A percentile compares a stretch with the other conserved stretches of the same genome.
Evolutionary conservation across 2,888 invertebrate species (phyloP).

Genomic region (Hirtodrosophila histrioides): DNA sequence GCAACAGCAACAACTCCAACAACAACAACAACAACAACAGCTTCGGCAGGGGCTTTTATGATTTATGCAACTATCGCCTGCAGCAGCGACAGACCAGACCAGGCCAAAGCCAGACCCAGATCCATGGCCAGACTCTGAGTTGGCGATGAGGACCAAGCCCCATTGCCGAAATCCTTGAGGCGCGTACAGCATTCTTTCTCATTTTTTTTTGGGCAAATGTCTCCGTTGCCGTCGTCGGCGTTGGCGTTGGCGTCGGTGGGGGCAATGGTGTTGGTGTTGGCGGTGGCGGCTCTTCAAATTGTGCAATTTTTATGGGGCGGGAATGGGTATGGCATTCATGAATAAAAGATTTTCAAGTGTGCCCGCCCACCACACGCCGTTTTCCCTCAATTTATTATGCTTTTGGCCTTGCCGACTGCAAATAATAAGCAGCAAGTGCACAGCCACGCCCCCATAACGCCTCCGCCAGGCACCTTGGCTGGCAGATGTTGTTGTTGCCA

Average conservation of each 20-base stretch:
- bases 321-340: conserved; percentile 59
- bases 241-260: conserved; percentile 1
- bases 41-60: conserved; percentile 66
- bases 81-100: conserved; percentile 42
- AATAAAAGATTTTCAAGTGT: conserved; percentile 77
- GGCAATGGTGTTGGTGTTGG: not conserved
- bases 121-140: conserved; percentile 3
- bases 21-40: conserved; percentile 32
- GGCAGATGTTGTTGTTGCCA: conserved; percentile 20
- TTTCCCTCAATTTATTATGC: conserved; percentile 72
- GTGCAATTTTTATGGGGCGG: conserved; percentile 73
- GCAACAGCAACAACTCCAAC: conserved; percentile 27
- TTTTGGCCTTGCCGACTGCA: conserved; percentile 78
- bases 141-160: conserved; percentile 31
- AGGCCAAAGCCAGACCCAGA: conserved; percentile 14
- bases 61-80: conserved; percentile 81
- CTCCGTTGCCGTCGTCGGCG: conserved; percentile 40
- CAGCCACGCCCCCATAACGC: conserved; percentile 54
- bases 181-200: conserved; percentile 25
- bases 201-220: conserved; percentile 58
- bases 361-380: conserved; percentile 12
- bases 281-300: conserved; percentile 64
- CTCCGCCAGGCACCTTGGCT: conserved; percentile 46
- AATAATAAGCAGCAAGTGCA: conserved; percentile 81
- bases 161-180: conserved; percentile 77